Base-by-base conservation (phyloP, 2,888 invertebrate genomes). In the Euproctis similis region DNA sequence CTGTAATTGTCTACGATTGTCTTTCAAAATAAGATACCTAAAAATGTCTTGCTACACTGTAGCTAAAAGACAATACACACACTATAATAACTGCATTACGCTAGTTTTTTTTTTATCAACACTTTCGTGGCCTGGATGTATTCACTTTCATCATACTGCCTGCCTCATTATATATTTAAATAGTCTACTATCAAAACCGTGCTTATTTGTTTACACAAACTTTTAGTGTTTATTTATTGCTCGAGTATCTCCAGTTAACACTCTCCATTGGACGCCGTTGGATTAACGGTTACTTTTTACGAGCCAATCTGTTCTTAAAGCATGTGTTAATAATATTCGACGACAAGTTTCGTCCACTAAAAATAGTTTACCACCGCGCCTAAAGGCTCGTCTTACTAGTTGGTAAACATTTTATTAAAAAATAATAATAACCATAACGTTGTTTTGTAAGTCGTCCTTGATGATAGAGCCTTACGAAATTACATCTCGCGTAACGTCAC, bases 381-480 rank as follows among this genome's bases (percentile, higher is more conserved):
- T 47, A 55, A 58, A 52, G 46, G 45, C 55, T 35, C 42, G 34
- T 58, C 60, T n/a, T n/a, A n/a, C n/a, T n/a, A 60, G 50, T 55
- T 70, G n/a, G n/a, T n/a, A n/a, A 66, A 62, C 60, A 70, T 75
- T 72, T 71, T 50, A 53, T 39, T 55, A 63, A 61, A 59, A 50
- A 56, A 38, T 38, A 33, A 26, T 34, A 40, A 33, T 55, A 59
- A 60, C 52, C 27, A 46, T 9, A 46, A 44, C 63, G 50, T 53
- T 58, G 59, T 67, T 75, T 75, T 64, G 67, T 61, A 65, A 69
- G 61, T 53, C 67, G 78, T 69, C 78, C 81, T 81, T 81, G 77
- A 59, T 52, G 57, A 33, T 44, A 47, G 39, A 57, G 53, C 42
- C 64, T 77, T 77, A 66, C 63, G 72, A 76, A 73, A 78, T 60